Evolutionary conservation across 2,113 vertebrate species (phyloP).

Genomic region (Cromileptes altivelis): DNA sequence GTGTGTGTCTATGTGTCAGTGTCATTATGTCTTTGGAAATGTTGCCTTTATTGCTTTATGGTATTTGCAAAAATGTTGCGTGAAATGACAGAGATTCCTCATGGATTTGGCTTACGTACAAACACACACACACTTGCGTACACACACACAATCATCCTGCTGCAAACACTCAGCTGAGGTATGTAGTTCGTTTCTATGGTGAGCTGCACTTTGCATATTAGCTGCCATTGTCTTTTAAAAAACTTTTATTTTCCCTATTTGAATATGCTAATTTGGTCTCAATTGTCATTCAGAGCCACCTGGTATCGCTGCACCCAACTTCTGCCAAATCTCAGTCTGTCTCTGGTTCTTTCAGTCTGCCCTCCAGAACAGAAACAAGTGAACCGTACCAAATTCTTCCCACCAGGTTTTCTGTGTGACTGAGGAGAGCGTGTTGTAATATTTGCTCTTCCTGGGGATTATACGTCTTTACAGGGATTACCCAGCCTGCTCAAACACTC

Average conservation of each 20-base stretch:
- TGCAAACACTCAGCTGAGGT: slow-evolving; percentile 56
- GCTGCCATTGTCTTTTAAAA: slow-evolving; percentile 78
- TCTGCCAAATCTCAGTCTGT: slow-evolving; percentile 42
- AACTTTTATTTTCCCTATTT: slow-evolving; percentile 78
- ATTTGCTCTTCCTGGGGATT: slow-evolving; percentile 84
- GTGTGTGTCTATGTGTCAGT: slow-evolving; percentile 9
- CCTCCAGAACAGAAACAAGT: slow-evolving; percentile 26
- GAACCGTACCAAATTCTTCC: slow-evolving; percentile 35
- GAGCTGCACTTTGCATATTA: slow-evolving; percentile 72
- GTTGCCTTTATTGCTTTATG: slow-evolving; percentile 81
- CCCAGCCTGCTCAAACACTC: slow-evolving; percentile 76
- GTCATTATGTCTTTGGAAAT: slow-evolving; percentile 41
- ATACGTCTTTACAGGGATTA: slow-evolving; percentile 84
- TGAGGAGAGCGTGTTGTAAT: slow-evolving; percentile 72
- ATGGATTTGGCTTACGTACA: slow-evolving; percentile 39
- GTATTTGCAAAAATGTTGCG: slow-evolving; percentile 81
- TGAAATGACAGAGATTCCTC: slow-evolving; percentile 68
- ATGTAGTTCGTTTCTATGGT: slow-evolving; percentile 65
- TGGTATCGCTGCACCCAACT: slow-evolving; percentile 68
- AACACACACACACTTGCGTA: neutral
- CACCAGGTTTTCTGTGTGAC: slow-evolving; percentile 60
- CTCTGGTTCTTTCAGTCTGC: neutral
- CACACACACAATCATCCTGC: slow-evolving; percentile 28
- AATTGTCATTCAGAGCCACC: slow-evolving; percentile 84
- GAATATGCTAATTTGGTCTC: slow-evolving; percentile 80